These are phyloP conservation scores for Sarcophaga peregrina DNA, from an alignment of 1,140 invertebrate species.

Conservation along the genomic window DNA sequence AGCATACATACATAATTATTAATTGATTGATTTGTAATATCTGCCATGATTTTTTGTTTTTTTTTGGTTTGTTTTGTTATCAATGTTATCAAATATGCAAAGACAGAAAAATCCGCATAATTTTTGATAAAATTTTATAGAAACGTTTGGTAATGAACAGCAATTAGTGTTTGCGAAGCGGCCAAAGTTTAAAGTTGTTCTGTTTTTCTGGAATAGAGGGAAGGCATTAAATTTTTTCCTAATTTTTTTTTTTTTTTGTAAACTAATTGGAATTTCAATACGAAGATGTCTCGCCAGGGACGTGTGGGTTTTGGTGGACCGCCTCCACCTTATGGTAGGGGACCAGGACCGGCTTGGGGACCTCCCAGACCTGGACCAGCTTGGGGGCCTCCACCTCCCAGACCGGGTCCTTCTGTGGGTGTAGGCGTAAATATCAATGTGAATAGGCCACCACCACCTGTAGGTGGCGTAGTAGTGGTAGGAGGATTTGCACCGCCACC, in stretches of 20 bases:
- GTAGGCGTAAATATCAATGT: constrained; percentile 53
- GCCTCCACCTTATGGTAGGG: constrained; percentile 1
- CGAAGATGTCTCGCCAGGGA: constrained; percentile 51
- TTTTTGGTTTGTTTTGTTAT: not conserved
- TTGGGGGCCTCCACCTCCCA: constrained; percentile 45
- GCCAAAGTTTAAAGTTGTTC: not conserved
- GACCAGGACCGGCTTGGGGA: not conserved
- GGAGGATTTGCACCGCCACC: constrained; percentile 47
- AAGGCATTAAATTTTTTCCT: not conserved
- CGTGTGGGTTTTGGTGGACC: constrained; percentile 43
- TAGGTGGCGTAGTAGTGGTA: constrained; percentile 43
- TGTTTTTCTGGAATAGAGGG: not conserved
- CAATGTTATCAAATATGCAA: not conserved
- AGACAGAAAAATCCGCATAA: not conserved
- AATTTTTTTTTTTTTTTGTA: not conserved
- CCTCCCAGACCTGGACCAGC: constrained; percentile 32
- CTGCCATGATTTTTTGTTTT: constrained; percentile 4
- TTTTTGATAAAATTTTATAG: not conserved
- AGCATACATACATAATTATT: constrained; percentile 15
- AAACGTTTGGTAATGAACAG: not conserved
- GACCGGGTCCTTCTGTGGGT: constrained; percentile 49
- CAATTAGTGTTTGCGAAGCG: not conserved
- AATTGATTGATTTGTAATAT: constrained; percentile 36
- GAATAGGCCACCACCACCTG: constrained; percentile 46
- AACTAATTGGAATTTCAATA: not conserved